Percentiles rank a stretch among this genome's conserved stretches.
These are phyloP conservation scores for Tigriopus californicus DNA, from an alignment of 2,888 invertebrate species.

Conservation along the genomic window DNA sequence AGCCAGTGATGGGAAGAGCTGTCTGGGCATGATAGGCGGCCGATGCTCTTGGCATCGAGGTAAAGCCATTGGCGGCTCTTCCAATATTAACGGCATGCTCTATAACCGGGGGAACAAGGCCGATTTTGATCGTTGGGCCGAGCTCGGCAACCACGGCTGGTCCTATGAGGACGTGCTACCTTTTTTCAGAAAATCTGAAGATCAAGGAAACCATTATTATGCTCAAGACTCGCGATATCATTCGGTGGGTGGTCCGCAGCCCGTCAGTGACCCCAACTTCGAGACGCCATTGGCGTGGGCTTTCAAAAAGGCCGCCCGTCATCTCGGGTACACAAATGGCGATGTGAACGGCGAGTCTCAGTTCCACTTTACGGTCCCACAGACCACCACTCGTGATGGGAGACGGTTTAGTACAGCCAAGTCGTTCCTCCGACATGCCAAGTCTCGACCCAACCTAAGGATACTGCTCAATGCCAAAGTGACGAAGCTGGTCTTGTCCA, in stretches of 20 bases:
- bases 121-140: slow-evolving; percentile 73
- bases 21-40: neutral
- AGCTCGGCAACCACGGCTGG: slow-evolving; percentile 68
- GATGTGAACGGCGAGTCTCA: slow-evolving; percentile 65
- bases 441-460: neutral
- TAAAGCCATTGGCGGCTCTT: slow-evolving; percentile 52
- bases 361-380: neutral
- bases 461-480: slow-evolving; percentile 2
- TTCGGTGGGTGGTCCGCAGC: slow-evolving; percentile 24
- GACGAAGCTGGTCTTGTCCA: neutral
- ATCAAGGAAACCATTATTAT: neutral
- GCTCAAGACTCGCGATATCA: neutral
- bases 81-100: slow-evolving; percentile 75
- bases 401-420: too few relatives aligned
- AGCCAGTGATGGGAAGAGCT: slow-evolving; percentile 18
- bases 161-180: slow-evolving; percentile 40
- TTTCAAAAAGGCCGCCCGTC: slow-evolving; percentile 53
- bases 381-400: too few relatives aligned
- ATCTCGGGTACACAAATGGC: slow-evolving; percentile 23
- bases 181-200: slow-evolving; percentile 5
- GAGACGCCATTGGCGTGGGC: slow-evolving; percentile 57
- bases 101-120: slow-evolving; percentile 69
- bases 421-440: too few relatives aligned
- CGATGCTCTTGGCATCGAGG: slow-evolving; percentile 21
- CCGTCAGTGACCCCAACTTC: slow-evolving; percentile 33